These are phyloP conservation scores for Euproctis similis DNA, from an alignment of 2,888 invertebrate species.

Conservation along the genomic window DNA sequence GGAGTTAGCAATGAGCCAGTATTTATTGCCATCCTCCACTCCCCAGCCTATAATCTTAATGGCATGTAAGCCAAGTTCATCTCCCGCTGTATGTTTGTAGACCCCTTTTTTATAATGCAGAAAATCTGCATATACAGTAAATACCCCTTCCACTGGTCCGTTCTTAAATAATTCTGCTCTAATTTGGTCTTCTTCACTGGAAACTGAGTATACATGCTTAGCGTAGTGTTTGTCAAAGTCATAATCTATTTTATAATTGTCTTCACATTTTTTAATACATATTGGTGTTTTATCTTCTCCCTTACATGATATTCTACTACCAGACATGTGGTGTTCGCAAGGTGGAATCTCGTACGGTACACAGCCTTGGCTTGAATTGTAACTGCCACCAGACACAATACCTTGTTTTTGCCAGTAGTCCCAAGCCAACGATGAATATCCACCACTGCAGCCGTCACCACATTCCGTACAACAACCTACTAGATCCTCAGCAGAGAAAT, in stretches of 20 bases:
- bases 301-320: constrained; percentile 83
- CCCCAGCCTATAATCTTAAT: constrained; percentile 95
- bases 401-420: constrained; percentile 89
- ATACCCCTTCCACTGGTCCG: constrained; percentile 93
- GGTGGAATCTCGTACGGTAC: constrained; percentile 89
- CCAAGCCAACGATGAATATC: constrained; percentile 88
- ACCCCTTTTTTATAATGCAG: constrained; percentile 87
- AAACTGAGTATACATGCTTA: constrained; percentile 77
- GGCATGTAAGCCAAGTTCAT: constrained; percentile 88
- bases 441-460: constrained; percentile 90
- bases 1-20: constrained; percentile 94
- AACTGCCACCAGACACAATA: constrained; percentile 91
- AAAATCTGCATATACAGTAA: constrained; percentile 91
- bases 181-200: constrained; percentile 79
- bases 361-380: constrained; percentile 87
- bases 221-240: constrained; percentile 85
- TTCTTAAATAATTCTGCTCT: constrained; percentile 88
- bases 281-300: constrained; percentile 85
- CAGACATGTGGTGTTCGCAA: constrained; percentile 93
- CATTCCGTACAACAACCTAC: constrained; percentile 87
- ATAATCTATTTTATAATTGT: constrained; percentile 78
- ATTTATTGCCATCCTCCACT: constrained; percentile 82
- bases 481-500: constrained; percentile 90
- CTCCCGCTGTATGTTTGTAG: constrained; percentile 81
- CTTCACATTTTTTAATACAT: constrained; percentile 72